Base-by-base conservation (phyloP, 2,113 vertebrate genomes). In the Heterotis niloticus region DNA sequence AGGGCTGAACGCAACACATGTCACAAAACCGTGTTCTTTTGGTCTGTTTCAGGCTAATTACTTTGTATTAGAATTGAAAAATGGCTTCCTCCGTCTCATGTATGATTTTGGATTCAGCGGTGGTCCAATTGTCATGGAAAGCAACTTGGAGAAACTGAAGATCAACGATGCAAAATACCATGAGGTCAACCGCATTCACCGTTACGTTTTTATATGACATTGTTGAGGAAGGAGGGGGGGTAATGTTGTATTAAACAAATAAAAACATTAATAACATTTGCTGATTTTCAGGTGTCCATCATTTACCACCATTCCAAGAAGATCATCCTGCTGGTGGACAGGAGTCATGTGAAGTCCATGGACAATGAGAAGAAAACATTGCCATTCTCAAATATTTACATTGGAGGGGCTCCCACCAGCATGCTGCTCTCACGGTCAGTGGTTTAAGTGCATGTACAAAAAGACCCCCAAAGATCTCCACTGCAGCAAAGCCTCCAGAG, bases 301-400 rank as follows among this genome's bases (percentile, higher is more conserved):
- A 99, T 99, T 86, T 99, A 99, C 84, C 98, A 99, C 88, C 95
- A 97, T 83, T 96, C 94, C 34, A 99, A 96, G 92, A 99, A 99
- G 88, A 94, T 99, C 77, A 98, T 99, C 86, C 90, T 99, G 74
- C 90, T 99, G 69, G 96, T 99, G 78, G 96, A 99, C 88, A 97
- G 95, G 86, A 90, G 92, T 76, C 96, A 96, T 59, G 91, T 99
- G 68, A 99, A 95, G 86, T 96, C 95, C 1, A 85, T 96, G 83
- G 97, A 99, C 81, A 99, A 96, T 79, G 94, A 95, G 76, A 96
- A 93, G 88, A 96, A 92, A 88, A 88, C 92, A 4, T 91, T 99
- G 82, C 95, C 96, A 7, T 99, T 99, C 84, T 91, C 93, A 62
- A 95, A 98, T 82, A 95, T 99, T 75, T 98, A 96, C 84, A 96